Evolutionary conservation across 2,888 invertebrate species (phyloP), one percentile per base, ranked within the genome.

Genomic region (Chirona hameri): DNA sequence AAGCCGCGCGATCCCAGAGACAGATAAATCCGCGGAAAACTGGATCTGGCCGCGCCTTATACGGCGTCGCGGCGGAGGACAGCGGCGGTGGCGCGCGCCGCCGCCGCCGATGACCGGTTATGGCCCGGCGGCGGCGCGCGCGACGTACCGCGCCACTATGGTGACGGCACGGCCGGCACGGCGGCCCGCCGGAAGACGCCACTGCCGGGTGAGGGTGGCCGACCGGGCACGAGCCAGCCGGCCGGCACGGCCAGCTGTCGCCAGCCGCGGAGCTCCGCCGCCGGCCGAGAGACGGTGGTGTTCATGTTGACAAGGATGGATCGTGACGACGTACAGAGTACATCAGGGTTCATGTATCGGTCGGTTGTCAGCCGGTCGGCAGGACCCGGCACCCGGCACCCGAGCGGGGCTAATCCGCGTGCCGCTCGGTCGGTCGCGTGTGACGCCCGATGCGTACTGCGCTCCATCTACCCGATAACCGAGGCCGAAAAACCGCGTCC

Each of bases 41-140:
- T 76, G 76, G 76, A 76, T 76, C 76, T 76, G 76, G 76, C 24
- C 76, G 46, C 46, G 76, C 76, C 76, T 76, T 76, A 76, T 76
- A 76, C 24, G 76, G 69, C 15, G 15, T 10, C 46, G 65, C 65
- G 27, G 65, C 27, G 65, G n/a, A 27, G n/a, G 65, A n/a, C 65
- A 27, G 65, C 65, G n/a, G 24, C 46, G 24, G 76, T 39, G 76
- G 46, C 46, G 39, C 39, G 76, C 76, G 76, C 76, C 39, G 39
- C 46, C 5, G 72, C 29, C 72, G 24, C 31, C 72, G 72, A 27
- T 46, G 76, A 46, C 76, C 76, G 76, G 76, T 76, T 76, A 76
- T 46, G 76, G 76, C 76, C n/a, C 10, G 39, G 46, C 46, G 18
- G 76, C 7, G 4, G 39, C 39, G 39, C 29, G 29, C 65, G 65